Evolutionary conservation across 2,113 vertebrate genomes (phyloP), one percentile per base, ranked within the genome.

Genomic region (Daboia siamensis): DNA sequence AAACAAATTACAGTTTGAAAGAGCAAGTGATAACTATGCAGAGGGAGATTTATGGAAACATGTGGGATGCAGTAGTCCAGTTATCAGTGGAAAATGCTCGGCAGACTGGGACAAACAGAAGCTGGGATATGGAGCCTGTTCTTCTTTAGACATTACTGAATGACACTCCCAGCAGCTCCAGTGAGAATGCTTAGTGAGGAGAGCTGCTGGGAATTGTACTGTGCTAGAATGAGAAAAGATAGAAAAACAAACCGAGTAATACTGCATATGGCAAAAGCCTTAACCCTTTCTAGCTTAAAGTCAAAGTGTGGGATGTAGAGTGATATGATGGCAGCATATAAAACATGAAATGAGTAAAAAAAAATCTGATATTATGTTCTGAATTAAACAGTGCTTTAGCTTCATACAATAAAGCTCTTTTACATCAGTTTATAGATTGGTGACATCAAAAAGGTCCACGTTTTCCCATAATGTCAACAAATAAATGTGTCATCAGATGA

Each of bases 1-100:
- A 88, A 88, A 55, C n/a, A 94, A 93, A 95, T 2, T 86, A 92
- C 88, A 93, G 94, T 95, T 88, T 95, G 94, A 92, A 95, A 94
- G 87, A 96, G 93, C 90, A 91, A 92, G 93, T 95, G 92, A 94
- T 91, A 92, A 90, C 90, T 94, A 80, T 0, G 92, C 91, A 92
- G 94, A 95, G 46, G 74, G 91, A 87, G 94, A 87, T 33, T 91
- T 90, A 89, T 69, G 12, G 8, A 59, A 95, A 86, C 74, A 91
- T 94, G 90, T 91, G 8, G 93, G 96, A 0, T 0, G 56, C 52
- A 46, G 93, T 56, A 56, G 55, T 56, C 20, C 55, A 56, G 55
- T 56, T 20, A 56, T 56, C 55, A 56, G 17, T 56, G 55, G 55
- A 56, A 56, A 56, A 56, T 56, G n/a, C 54, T 23, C 33, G 4